phyloP scores from a whole-genome alignment of 2,888 invertebrate species.

The Melolontha melolontha region DNA sequence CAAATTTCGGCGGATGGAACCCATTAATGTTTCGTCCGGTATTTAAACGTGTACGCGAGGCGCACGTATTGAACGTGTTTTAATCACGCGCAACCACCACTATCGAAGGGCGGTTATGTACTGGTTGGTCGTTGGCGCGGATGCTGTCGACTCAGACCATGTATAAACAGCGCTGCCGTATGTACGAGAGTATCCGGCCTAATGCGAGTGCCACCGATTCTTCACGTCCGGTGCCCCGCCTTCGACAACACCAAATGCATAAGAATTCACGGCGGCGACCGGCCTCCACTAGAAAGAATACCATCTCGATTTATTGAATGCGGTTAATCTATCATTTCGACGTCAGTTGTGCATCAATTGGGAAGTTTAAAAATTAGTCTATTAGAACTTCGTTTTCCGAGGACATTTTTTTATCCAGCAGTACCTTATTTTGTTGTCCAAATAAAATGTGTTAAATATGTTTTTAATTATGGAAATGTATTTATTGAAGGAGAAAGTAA shows the following conservation, averaged over 20 bases:
- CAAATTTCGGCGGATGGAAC: no score
- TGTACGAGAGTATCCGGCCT: slow-evolving; percentile 30
- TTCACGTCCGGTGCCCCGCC: slow-evolving; percentile 51
- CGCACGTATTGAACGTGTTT: slow-evolving; percentile 6
- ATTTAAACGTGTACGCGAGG: slow-evolving; percentile 6
- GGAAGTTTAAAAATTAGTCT: no score
- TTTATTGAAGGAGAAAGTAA: no score
- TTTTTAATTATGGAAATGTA: no score
- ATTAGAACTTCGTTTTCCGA: no score
- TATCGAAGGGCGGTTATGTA: slow-evolving; percentile 23
- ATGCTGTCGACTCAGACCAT: slow-evolving; percentile 38
- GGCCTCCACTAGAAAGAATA: no score
- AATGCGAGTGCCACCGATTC: slow-evolving; percentile 50
- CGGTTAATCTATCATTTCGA: no score
- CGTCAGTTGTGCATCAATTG: no score
- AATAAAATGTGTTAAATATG: no score
- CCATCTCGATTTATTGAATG: no score
- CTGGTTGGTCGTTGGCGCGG: slow-evolving; percentile 20
- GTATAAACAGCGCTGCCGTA: slow-evolving; percentile 35
- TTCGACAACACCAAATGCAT: slow-evolving; percentile 48
- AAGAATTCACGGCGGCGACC: slow-evolving; percentile 51
- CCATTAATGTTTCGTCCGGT: not conserved
- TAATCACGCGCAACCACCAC: slow-evolving; percentile 34
- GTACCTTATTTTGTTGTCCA: no score
- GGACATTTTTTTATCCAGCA: no score